Conservation (phyloP, 2,113 vertebrate genomes). For the Catharus bicknelli region DNA sequence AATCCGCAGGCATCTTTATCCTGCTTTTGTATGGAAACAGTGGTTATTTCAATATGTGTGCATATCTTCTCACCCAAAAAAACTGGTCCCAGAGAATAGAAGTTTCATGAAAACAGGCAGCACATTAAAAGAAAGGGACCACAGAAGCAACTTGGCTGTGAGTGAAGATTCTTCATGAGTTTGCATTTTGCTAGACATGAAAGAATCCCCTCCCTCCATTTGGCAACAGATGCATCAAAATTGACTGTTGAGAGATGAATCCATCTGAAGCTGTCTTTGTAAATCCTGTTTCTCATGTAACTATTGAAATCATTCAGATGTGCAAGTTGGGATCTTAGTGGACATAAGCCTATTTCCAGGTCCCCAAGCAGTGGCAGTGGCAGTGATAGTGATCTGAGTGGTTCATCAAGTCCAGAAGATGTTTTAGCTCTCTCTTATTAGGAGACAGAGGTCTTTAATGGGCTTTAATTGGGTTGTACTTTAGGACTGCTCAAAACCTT, state of each 20-base stretch:
- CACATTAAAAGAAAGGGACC: slow-evolving; percentile 1
- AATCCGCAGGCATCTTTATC: not conserved
- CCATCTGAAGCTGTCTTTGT: slow-evolving; percentile 2
- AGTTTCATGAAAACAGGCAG: not conserved
- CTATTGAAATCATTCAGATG: not conserved
- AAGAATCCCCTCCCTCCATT: slow-evolving; percentile 11
- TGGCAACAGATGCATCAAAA: slow-evolving; percentile 14
- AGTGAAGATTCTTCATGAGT: not conserved
- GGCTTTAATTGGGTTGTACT: not conserved
- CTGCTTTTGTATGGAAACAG: not conserved
- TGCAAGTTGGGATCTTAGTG: not conserved
- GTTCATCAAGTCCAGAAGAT: not conserved
- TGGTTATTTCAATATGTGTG: slow-evolving; percentile 14
- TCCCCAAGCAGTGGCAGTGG: not conserved
- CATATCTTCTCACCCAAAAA: not conserved
- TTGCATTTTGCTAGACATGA: slow-evolving; percentile 39
- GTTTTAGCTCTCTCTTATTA: not conserved
- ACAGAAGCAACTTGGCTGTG: not conserved
- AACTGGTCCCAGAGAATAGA: not conserved
- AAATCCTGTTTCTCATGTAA: not conserved
- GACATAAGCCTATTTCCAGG: not conserved
- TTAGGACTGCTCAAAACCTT: not conserved
- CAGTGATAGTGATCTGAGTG: not conserved
- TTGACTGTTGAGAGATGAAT: not conserved
- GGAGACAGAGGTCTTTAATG: not conserved